Percentiles rank a stretch among this genome's conserved stretches.
Evolutionary conservation across 2,888 invertebrate species (phyloP).

Genomic region (Sminthurinus aureus): DNA sequence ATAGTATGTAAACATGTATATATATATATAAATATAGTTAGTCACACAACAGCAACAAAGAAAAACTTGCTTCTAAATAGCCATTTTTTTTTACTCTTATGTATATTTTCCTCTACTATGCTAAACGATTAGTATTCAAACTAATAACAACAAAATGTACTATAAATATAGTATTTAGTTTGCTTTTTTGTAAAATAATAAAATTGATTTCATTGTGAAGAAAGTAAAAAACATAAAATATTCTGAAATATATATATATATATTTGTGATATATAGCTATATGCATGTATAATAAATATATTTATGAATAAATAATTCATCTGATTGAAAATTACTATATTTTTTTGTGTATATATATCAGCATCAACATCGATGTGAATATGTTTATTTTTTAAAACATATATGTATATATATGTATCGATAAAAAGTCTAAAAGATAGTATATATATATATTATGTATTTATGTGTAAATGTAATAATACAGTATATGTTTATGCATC

Average conservation of each 20-base stretch:
- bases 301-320: conserved; percentile 13
- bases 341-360: conserved; percentile 3
- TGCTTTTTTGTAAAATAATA: background rate
- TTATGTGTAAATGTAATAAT: background rate
- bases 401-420: background rate
- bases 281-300: too few species aligned
- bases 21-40: conserved; percentile 3
- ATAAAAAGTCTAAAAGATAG: background rate
- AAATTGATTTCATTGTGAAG: conserved; percentile 16
- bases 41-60: background rate
- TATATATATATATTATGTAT: conserved; percentile 3
- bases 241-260: too few species aligned
- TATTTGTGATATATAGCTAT: too few species aligned
- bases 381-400: background rate
- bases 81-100: background rate
- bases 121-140: background rate
- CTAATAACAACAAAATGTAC: conserved; percentile 14
- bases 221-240: conserved; percentile 19
- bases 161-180: background rate
- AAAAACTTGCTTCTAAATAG: background rate
- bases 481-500: background rate
- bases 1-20: too few species aligned
- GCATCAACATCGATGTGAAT: background rate
- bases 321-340: conserved; percentile 2
- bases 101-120: background rate